Evolutionary conservation across 2,888 invertebrate species (phyloP).

Genomic region (Eumacrocentrus americanus): DNA sequence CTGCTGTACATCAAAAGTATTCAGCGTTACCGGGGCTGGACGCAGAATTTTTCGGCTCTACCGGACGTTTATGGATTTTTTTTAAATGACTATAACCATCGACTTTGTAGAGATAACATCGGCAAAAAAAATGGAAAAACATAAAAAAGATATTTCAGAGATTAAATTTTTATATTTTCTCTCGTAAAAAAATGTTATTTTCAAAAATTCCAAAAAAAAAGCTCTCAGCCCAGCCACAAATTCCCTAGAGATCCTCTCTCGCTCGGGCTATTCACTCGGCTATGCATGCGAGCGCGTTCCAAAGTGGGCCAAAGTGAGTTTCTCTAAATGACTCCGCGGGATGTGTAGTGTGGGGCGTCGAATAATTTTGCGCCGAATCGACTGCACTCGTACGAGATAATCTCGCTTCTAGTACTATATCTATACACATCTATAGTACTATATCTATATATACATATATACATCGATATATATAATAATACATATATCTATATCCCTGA

Average conservation of each 20-base stretch:
- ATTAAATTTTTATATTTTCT: neutral
- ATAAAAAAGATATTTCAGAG: neutral
- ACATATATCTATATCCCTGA: too few species aligned
- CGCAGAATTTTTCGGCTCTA: neutral
- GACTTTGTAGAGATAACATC: neutral
- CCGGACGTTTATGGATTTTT: neutral
- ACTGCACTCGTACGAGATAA: neutral
- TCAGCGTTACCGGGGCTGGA: neutral
- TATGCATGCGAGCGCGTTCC: slow-evolving; percentile 13
- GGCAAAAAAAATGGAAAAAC: neutral
- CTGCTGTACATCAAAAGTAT: neutral
- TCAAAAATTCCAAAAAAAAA: neutral
- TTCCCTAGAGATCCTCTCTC: neutral
- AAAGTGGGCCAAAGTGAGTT: slow-evolving; percentile 16
- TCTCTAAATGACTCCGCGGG: slow-evolving; percentile 7
- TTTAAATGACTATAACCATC: neutral
- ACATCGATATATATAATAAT: neutral
- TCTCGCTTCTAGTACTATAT: neutral
- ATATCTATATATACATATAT: too few species aligned
- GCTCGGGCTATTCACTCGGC: slow-evolving; percentile 2
- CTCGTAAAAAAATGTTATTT: neutral
- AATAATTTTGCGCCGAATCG: slow-evolving; percentile 5
- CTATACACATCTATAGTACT: too few species aligned
- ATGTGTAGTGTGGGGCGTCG: neutral
- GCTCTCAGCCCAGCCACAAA: neutral